Base-by-base conservation (phyloP, 2,888 invertebrate species). In the Abrostola triplasia region DNA sequence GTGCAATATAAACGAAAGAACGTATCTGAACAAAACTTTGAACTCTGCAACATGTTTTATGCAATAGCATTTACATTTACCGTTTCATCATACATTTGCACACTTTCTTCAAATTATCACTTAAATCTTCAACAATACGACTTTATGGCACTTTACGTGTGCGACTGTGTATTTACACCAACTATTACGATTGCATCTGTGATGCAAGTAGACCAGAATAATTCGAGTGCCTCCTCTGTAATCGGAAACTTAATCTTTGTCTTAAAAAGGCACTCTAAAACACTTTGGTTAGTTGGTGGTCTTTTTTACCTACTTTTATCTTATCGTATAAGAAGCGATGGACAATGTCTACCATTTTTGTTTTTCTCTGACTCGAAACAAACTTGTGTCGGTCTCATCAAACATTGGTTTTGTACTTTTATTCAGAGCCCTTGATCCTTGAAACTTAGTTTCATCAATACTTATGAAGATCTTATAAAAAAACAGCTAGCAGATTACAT, bases 21-120 rank as follows among this genome's bases (percentile, higher is more conserved):
- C 24, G 24, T 24, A 24, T 24, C 24, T 24, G 24, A 24, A 57
- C 48, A 60, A 54, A 59, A 44, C 50, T 35, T 38, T 41, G 6
- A 42, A 50, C 53, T 48, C 24, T 55, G 24, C 60, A 52, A 50
- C 72, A 58, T 36, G 52, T 36, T 60, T 70, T 74, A 64, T 50
- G 72, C 38, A 64, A 72, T 54, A 57, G 58, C 55, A 58, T 54
- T 63, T 24, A 47, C 44, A 24, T 49, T 36, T 41, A 60, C 55
- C 24, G 47, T 75, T 75, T 70, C 60, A 35, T 70, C 57, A 74
- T 65, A 75, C 41, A 57, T 60, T 58, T 60, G 37, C 41, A 42
- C 51, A 75, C 72, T 72, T 72, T 72, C 75, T 70, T 72, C 12
- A 70, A 75, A 70, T 72, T 70, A 72, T 70, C 70, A 64, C 65